Percentiles rank a stretch among this genome's conserved stretches.
phyloP scores from a whole-genome alignment of 2,888 invertebrate genomes.

The Caradrina kadenii region DNA sequence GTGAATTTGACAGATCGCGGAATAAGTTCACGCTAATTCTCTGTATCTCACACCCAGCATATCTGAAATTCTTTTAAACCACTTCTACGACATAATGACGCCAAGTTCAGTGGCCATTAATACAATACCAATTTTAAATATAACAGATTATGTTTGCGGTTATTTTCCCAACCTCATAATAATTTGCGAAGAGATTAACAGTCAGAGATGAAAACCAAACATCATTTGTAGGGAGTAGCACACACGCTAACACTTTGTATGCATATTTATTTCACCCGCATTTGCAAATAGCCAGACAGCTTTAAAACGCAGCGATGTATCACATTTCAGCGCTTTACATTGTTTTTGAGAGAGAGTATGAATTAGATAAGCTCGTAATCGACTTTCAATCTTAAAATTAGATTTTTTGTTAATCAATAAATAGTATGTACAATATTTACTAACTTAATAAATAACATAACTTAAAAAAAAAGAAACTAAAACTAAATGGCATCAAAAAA shows the following conservation, averaged over 20 bases:
- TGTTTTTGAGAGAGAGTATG: slow-evolving; percentile 32
- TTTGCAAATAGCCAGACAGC: slow-evolving; percentile 55
- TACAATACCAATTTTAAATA: not conserved
- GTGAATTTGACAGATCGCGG: too few species aligned
- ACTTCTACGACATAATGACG: too few species aligned
- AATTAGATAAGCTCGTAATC: slow-evolving; percentile 15
- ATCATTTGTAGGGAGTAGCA: slow-evolving; percentile 14
- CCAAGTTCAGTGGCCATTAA: not conserved
- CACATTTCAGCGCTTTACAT: slow-evolving; percentile 55
- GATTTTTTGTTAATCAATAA: too few species aligned
- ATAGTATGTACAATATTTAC: too few species aligned
- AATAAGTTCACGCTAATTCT: too few species aligned
- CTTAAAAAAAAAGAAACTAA: too few species aligned
- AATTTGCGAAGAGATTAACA: slow-evolving; percentile 31
- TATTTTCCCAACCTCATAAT: slow-evolving; percentile 2
- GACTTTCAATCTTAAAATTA: too few species aligned
- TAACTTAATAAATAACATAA: too few species aligned
- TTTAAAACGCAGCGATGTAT: slow-evolving; percentile 58
- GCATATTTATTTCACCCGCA: slow-evolving; percentile 53
- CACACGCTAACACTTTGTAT: slow-evolving; percentile 13
- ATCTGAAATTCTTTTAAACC: too few species aligned
- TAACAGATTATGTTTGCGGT: not conserved
- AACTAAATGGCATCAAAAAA: too few species aligned
- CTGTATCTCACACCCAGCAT: too few species aligned
- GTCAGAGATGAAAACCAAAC: slow-evolving; percentile 42